Evolutionary conservation across 2,113 vertebrate genomes (phyloP), one percentile per base, ranked within the genome.

Genomic region (Solea senegalensis): DNA sequence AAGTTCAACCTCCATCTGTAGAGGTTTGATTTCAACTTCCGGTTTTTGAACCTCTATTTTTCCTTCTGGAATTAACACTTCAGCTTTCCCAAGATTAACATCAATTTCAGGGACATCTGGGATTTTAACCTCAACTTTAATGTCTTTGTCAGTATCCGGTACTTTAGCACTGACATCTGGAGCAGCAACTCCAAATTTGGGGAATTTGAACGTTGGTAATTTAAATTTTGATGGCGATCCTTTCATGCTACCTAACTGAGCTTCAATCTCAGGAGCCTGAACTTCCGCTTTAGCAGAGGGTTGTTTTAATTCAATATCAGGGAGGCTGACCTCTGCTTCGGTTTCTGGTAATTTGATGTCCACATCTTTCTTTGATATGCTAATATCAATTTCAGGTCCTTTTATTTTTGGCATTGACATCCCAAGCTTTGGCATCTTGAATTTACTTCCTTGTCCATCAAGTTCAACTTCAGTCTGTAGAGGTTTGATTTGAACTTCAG

Each of bases 121-220:
- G 7, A 74, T 2, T 61, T 8, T 71, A 3, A 72, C 7, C 0
- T 80, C 48, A 51, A 26, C 56, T 71, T 80, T 11, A 41, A 21
- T 21, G 21, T 21, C 21, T 21, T 21, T 21, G 21, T 21, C 21
- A 21, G 1, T 21, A 21, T 75, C 58, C 12, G 65, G 59, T 65
- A 57, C 46, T 49, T 63, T 57, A 8, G 10, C 9, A 0, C 9
- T 81, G 21, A 76, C 2, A 43, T 45, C 63, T 55, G 65, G 27
- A 28, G 27, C 60, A 4, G 26, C 8, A 27, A 10, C 15, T 52
- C 62, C 83, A 58, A 81, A 85, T 71, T 61, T 83, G 1, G 82
- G 86, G 14, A 80, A 74, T 65, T 76, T 86, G 9, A 80, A 54
- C 28, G 79, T 59, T 27, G 82, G 56, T 67, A 86, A 81, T 28